A percentile compares a stretch with the other conserved stretches of the same genome.
phyloP scores from a whole-genome alignment of 2,797 vertebrate genomes.

The Chromis chromis region DNA sequence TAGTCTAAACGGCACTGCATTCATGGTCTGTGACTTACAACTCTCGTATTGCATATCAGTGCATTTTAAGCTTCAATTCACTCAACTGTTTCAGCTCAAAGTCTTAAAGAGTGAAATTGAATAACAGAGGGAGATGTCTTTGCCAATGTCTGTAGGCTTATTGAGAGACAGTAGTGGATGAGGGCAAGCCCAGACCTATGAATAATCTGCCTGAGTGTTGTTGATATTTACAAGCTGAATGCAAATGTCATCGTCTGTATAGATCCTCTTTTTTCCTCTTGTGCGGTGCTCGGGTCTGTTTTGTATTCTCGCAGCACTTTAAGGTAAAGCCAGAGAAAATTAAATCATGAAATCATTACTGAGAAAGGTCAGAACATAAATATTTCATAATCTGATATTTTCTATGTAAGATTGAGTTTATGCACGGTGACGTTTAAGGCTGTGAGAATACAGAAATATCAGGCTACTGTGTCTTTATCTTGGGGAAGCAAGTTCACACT shows the following conservation, averaged over 20 bases:
- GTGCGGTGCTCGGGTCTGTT: constrained; percentile 58
- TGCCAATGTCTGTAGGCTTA: constrained; percentile 55
- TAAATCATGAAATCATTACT: constrained; percentile 83
- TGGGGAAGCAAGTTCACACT: constrained; percentile 29
- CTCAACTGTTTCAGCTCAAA: constrained; percentile 64
- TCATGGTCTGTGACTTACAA: constrained; percentile 61
- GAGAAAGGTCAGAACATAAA: constrained; percentile 84
- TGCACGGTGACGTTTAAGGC: constrained; percentile 53
- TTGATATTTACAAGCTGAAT: constrained; percentile 82
- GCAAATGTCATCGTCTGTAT: constrained; percentile 76
- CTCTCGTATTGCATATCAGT: constrained; percentile 45
- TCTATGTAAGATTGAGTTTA: constrained; percentile 72
- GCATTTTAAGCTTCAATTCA: constrained; percentile 59
- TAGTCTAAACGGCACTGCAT: constrained; percentile 33
- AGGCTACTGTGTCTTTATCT: constrained; percentile 52
- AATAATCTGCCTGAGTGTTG: constrained; percentile 75
- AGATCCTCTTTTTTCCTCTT: constrained; percentile 63
- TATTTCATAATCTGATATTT: constrained; percentile 86
- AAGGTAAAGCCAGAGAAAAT: constrained; percentile 80
- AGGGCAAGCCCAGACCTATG: constrained; percentile 46
- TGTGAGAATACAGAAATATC: constrained; percentile 46
- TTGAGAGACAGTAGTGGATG: constrained; percentile 51
- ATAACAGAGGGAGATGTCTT: constrained; percentile 56
- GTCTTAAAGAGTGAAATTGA: constrained; percentile 60
- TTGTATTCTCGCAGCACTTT: constrained; percentile 80